Evolutionary conservation across 64 coral and sea anemone species (phyloP).

Genomic region (Pachyseris speciosa): DNA sequence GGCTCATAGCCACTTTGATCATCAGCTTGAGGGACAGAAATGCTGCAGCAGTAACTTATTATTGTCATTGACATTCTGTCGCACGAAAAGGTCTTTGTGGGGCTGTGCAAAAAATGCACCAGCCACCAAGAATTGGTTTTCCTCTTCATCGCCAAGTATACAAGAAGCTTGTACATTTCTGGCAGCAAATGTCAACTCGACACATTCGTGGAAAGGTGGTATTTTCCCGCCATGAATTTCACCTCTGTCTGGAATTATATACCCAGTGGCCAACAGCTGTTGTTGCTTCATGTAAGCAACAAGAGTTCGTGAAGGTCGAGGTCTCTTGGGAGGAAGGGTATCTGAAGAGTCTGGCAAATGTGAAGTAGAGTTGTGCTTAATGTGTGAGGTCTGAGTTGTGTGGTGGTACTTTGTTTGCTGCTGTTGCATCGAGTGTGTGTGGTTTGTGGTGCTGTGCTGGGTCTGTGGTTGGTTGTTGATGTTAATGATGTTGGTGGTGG

Average conservation of each 20-base stretch:
- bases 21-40: too few relatives aligned
- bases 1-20: too few relatives aligned
- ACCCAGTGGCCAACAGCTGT: slow-evolving; percentile 11
- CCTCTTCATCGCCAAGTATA: slow-evolving; percentile 29
- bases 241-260: background rate
- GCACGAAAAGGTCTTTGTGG: background rate
- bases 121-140: background rate
- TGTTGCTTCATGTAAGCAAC: background rate
- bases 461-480: too few relatives aligned
- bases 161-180: background rate
- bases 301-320: background rate
- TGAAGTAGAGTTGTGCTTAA: background rate
- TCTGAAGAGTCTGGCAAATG: too few relatives aligned
- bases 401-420: too few relatives aligned
- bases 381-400: too few relatives aligned
- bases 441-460: too few relatives aligned
- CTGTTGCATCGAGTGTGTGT: background rate
- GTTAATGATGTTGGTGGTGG: too few relatives aligned
- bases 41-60: background rate
- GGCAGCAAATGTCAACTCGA: slow-evolving; percentile 7
- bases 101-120: slow-evolving; percentile 16
- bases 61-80: background rate
- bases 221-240: slow-evolving; percentile 4
- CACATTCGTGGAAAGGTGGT: background rate
- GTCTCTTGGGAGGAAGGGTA: background rate